Conservation (phyloP, 2,113 vertebrate genomes). For the Nibea coibor region DNA sequence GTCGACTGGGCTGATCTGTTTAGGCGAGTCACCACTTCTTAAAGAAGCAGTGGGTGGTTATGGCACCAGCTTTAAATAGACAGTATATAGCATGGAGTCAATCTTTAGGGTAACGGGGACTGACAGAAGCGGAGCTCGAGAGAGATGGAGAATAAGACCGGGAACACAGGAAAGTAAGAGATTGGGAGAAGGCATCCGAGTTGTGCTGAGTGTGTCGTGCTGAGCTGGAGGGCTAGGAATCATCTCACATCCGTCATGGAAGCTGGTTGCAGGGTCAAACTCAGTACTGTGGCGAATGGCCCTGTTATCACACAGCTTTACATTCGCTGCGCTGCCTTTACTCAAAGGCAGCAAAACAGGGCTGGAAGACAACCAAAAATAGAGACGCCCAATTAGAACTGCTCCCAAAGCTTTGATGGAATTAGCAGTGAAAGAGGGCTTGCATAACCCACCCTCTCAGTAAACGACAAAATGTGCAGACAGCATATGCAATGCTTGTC, state of each 20-base stretch:
- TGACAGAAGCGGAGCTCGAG: conserved; percentile 19
- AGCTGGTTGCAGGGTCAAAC: conserved; percentile 82
- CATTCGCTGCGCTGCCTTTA: conserved; percentile 73
- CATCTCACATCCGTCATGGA: conserved; percentile 83
- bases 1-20: conserved; percentile 70
- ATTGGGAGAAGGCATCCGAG: conserved; percentile 68
- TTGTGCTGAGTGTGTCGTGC: conserved; percentile 73
- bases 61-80: conserved; percentile 77
- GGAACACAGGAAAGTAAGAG: conserved; percentile 50
- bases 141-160: conserved; percentile 38
- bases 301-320: conserved; percentile 80
- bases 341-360: conserved; percentile 79
- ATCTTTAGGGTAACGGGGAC: conserved; percentile 60
- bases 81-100: conserved; percentile 64
- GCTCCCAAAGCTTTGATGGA: conserved; percentile 83
- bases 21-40: conserved; percentile 81
- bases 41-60: conserved; percentile 80
- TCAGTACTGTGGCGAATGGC: conserved; percentile 81
- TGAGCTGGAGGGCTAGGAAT: conserved; percentile 78
- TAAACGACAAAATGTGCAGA: conserved; percentile 74
- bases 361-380: conserved; percentile 81
- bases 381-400: conserved; percentile 81
- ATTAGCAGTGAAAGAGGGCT: conserved; percentile 79
- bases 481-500: conserved; percentile 77
- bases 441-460: conserved; percentile 76